Base-by-base conservation (phyloP, 2,113 vertebrate species). In the Saccopteryx leptura region DNA sequence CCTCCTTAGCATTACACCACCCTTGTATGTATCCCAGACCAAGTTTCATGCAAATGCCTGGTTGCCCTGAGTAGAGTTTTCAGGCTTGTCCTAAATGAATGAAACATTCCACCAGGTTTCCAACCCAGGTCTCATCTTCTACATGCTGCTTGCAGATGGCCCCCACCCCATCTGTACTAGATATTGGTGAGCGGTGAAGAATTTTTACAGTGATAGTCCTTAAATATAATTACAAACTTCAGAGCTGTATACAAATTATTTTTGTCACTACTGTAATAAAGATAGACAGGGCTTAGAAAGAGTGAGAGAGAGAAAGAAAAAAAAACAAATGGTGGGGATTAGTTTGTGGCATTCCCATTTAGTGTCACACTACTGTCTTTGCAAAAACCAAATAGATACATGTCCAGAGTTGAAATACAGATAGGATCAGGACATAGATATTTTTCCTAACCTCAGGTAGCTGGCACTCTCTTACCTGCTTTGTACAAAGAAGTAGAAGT, bases 401-500 rank as follows among this genome's bases (percentile, higher is more conserved):
- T 39, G 39, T 39, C 39, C 39, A 39, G 39, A 39, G 39, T 39
- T 39, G 39, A 39, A 39, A 82, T 81, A 80, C 76, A 92, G 63
- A 72, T n/a, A 81, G n/a, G 21, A 52, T 78, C 9, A 71, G n/a
- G 33, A 81, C 52, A 54, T 13, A 89, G 48, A 58, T 2, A 17
- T 90, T 65, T 93, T 88, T 88, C 88, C 94, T 72, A 79, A 80
- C 15, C 12, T 74, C 28, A 24, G 23, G 60, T 52, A 46, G 24
- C 61, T 76, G 87, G 14, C 1, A 1, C 63, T 87, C 26, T 60
- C 23, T 28, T 28, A 52, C 4, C 39, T 92, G 24, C 63, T 89
- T 31, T 82, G 21, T 85, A 63, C 21, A 33, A 94, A 78, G 15
- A n/a, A 68, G 18, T 65, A 71, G 48, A 87, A 66, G 14, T 26